Evolutionary conservation across 2,113 vertebrate genomes (phyloP).

Genomic region (Lophius piscatorius): DNA sequence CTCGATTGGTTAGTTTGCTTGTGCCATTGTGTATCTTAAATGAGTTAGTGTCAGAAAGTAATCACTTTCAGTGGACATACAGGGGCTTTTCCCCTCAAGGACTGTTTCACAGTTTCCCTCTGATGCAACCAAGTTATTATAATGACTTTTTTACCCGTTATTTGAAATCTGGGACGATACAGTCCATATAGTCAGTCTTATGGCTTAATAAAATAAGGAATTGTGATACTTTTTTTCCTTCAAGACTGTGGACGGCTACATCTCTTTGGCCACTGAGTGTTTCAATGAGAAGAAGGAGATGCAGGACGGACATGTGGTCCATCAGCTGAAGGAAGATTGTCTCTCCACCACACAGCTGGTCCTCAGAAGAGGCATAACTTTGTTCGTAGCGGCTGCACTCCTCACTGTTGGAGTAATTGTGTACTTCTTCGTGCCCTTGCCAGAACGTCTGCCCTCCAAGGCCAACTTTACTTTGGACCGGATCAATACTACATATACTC

Average conservation of each 20-base stretch:
- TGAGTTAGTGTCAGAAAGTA: too few relatives aligned
- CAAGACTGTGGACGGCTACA: constrained; percentile 57
- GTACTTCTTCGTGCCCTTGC: constrained; percentile 66
- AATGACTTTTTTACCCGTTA: too few relatives aligned
- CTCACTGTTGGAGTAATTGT: constrained; percentile 64
- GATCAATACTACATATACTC: constrained; percentile 51
- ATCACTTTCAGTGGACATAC: too few relatives aligned
- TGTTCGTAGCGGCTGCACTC: constrained; percentile 54
- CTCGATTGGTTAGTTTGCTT: too few relatives aligned
- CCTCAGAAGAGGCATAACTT: constrained; percentile 70
- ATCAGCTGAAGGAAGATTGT: neutral
- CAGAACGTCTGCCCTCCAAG: constrained; percentile 18
- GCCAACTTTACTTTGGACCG: constrained; percentile 59
- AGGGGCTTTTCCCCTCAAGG: too few relatives aligned
- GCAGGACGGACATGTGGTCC: constrained; percentile 1
- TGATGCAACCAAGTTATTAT: too few relatives aligned
- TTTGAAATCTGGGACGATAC: too few relatives aligned
- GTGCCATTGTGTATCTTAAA: too few relatives aligned
- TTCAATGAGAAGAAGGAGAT: neutral
- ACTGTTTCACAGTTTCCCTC: too few relatives aligned
- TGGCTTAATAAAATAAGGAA: neutral
- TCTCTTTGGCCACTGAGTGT: constrained; percentile 1
- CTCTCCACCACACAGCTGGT: constrained; percentile 76
- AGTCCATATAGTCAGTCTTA: too few relatives aligned
- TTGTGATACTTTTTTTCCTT: neutral